phyloP scores from a whole-genome alignment of 2,113 vertebrate species.

The Notarius lentiginosus region DNA sequence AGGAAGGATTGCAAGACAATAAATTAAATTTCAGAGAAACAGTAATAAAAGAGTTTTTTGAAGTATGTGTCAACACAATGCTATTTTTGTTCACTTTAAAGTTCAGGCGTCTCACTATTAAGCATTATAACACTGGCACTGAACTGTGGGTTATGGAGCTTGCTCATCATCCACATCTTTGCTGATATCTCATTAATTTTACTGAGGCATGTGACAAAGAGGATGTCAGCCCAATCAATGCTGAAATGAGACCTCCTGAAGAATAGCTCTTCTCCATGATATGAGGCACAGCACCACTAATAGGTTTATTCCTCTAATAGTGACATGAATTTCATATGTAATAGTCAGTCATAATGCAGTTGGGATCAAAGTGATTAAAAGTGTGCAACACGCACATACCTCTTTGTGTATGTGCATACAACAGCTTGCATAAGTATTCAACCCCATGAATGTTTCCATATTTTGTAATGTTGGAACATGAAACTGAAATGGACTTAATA shows the following conservation, averaged over 20 bases:
- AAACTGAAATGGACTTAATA: neutral
- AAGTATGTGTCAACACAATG: neutral
- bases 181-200: slow-evolving; percentile 69
- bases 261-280: slow-evolving; percentile 63
- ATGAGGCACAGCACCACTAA: slow-evolving; percentile 49
- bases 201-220: slow-evolving; percentile 61
- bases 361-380: slow-evolving; percentile 62
- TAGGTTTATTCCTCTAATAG: slow-evolving; percentile 49
- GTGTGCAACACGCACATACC: neutral
- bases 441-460: neutral
- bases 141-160: slow-evolving; percentile 54
- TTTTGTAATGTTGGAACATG: neutral
- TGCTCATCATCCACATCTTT: slow-evolving; percentile 65
- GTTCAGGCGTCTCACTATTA: neutral
- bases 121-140: neutral
- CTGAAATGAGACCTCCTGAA: slow-evolving; percentile 58
- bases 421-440: neutral
- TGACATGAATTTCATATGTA: slow-evolving; percentile 62
- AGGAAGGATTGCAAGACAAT: neutral
- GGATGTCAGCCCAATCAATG: slow-evolving; percentile 53
- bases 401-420: neutral
- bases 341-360: slow-evolving; percentile 63
- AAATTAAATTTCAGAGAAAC: neutral
- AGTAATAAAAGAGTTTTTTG: neutral
- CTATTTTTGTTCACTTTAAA: neutral